Evolutionary conservation across 1,140 invertebrate genomes (phyloP).

Genomic region (Laodelphax striatellus): DNA sequence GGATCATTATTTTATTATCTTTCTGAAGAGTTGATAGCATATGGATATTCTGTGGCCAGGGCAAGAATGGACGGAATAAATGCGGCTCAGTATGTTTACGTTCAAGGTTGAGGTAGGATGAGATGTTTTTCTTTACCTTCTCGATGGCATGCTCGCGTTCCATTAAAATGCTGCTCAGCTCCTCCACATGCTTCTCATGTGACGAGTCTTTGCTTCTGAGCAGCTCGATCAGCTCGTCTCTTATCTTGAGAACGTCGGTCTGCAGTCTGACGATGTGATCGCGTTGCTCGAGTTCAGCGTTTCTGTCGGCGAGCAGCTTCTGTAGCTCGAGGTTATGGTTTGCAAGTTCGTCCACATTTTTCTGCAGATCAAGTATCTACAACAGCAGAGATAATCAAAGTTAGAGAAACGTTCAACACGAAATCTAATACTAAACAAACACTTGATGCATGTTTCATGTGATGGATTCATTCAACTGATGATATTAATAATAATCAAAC

Average conservation of each 20-base stretch:
- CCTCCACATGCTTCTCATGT: background rate
- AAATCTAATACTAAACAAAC: too few species aligned
- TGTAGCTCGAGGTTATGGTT: slow-evolving; percentile 35
- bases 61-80: too few species aligned
- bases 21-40: too few species aligned
- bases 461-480: too few species aligned
- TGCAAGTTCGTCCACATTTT: background rate
- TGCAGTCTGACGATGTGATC: slow-evolving; percentile 38
- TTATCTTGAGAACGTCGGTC: slow-evolving; percentile 37
- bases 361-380: background rate
- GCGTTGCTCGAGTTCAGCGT: slow-evolving; percentile 38
- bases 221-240: slow-evolving; percentile 38
- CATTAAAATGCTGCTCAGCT: background rate
- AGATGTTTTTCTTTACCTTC: background rate
- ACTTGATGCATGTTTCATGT: too few species aligned
- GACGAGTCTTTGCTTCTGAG: slow-evolving; percentile 32
- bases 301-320: slow-evolving; percentile 33
- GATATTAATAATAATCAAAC: too few species aligned
- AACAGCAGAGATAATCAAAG: background rate
- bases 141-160: background rate
- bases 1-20: too few species aligned
- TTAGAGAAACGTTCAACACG: too few species aligned
- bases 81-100: too few species aligned
- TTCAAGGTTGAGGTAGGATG: too few species aligned
- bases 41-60: too few species aligned